Evolutionary conservation across 2,113 vertebrate species (phyloP), one percentile per base, ranked within the genome.

Genomic region (Prochilodus magdalenae): DNA sequence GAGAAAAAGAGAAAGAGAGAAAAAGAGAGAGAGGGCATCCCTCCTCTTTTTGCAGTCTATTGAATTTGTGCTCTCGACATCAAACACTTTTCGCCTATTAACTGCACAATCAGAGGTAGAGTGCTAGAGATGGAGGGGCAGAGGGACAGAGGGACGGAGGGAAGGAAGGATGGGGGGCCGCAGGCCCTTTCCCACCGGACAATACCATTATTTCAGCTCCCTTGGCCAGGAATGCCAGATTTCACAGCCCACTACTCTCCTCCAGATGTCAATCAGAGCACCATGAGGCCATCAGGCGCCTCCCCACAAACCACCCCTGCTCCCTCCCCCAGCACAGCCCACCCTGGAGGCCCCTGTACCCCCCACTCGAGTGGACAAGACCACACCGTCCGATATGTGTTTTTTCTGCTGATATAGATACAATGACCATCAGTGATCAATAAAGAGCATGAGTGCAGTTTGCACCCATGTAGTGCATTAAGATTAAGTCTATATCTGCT

Each of bases 171-270:
- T 51, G 20, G 5, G 53, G 53, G 20, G 53, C 53, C 53, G 7
- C 57, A n/a, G 57, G 93, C 93, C 90, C 94, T 96, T 94, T 96
- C 93, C 95, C 94, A 87, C 88, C 87, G 95, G 95, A 97, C 96
- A 97, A 97, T 96, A 93, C 96, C 94, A 96, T 97, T 96, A 97
- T 95, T 97, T 97, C 96, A 96, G 97, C 96, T 97, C 95, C 95
- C 95, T 95, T 96, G 97, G 93, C 91, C 94, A 96, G 95, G 97
- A 97, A 97, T 98, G 96, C 95, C 93, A 96, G 94, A 96, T 97
- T 97, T 97, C 92, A 97, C 95, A 95, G 94, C 91, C 94, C 94
- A 91, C 91, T 96, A 95, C 93, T 91, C 91, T 91, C 92, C 90
- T 92, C 92, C 94, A 89, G 91, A 93, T 94, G 94, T 96, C 95